Base-by-base conservation (phyloP, 2,888 invertebrate species). In the Nezara viridula region DNA sequence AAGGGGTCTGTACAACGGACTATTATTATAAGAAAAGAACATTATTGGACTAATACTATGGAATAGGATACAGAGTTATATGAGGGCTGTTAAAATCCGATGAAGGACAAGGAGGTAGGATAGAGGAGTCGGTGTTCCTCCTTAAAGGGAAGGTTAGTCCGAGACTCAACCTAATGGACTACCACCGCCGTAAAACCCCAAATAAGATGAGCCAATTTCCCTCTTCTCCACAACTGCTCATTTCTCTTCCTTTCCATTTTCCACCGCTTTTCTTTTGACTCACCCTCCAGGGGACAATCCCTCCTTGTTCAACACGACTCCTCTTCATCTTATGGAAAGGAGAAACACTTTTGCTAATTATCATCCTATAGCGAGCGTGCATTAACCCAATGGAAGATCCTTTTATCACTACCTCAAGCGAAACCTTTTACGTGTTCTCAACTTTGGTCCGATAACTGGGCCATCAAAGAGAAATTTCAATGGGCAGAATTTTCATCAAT, bases 181-280 rank as follows among this genome's bases (percentile, higher is more conserved):
- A 40, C 81, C 40, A 81, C 40, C 44, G n/a, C 81, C 40, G 81
- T 81, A 81, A 81, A 81, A 81, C 81, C 81, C 44, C 40, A 86
- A 86, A 86, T 37, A 86, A 52, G 86, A 52, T 86, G 50, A 86
- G 37, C 86, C 86, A 86, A 52, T 86, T 49, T 86, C 86, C 50
- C 52, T 49, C 86, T 49, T 47, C 86, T 86, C 52, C 47, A 50
- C 86, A 49, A 86, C 47, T 86, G 21, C 16, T 47, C 86, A 37
- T 86, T 86, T 37, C 86, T 52, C 86, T 52, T 47, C 49, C 86
- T 86, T 52, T 47, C 86, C 50, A 40, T 86, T 52, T 52, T 52
- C 86, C 50, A 24, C 27, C 50, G n/a, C 50, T 49, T 32, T 86
- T 86, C 86, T 86, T 86, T 50, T 81, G n/a, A 44, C 12, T 27